Base-by-base conservation (phyloP, 1,140 invertebrate species). In the Homalodisca vitripennis region DNA sequence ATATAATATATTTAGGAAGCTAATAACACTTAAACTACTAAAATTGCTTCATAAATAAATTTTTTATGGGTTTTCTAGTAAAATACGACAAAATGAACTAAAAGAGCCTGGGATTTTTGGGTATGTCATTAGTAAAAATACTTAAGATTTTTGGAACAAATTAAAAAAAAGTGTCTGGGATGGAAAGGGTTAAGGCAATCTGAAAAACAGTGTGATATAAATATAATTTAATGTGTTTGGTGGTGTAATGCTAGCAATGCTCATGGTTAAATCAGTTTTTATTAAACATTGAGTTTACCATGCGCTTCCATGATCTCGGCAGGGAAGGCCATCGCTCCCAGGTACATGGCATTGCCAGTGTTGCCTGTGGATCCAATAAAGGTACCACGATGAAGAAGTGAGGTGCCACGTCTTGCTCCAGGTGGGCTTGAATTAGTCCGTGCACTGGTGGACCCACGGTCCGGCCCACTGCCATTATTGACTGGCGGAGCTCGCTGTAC, bases 401-500 rank as follows among this genome's bases (percentile, higher is more conserved):
- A 27, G 2, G 51, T 34, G 22, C 47, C 51, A 14, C 70, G 30
- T 14, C 69, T 17, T 12, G 55, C 31, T n/a, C 53, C 55, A 20
- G 60, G 26, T 20, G 65, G 57, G 20, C 32, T 63, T 22, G 66
- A 22, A 71, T 55, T 20, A 68, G 70, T 48, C 14, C 51, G 22
- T 63, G 64, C 46, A 26, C 62, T 31, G 27, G 60, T 47, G 20
- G 70, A 46, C 2, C 34, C 22, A 14, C 27, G 22, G 3, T 63
- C 32, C 3, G 41, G 20, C 27, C 70, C 63, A 60, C 67, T 53
- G 31, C 34, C 47, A 48, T 64, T 66, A 26, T 27, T 20, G 17
- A 70, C 66, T 10, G 76, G 74, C 22, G 93, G 93, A 3, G 92
- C 88, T 34, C 92, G 82, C 80, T 95, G 91, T n/a, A 97, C 95